Percentiles rank a stretch among this genome's conserved stretches.
Evolutionary conservation across 2,888 invertebrate species (phyloP).

Genomic region (Pollenia angustigena): DNA sequence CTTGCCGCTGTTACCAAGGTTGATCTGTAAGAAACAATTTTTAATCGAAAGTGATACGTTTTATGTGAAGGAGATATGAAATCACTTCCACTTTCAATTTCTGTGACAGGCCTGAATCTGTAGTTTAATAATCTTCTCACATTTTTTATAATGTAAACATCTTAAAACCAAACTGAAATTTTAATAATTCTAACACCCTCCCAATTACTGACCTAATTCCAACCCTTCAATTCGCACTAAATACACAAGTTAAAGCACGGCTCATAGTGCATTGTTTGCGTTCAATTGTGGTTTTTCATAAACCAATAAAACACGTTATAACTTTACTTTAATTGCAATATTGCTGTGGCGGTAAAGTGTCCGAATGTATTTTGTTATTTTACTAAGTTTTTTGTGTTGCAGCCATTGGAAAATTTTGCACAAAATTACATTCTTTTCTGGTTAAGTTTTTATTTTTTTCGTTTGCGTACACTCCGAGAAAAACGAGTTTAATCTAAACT

Average conservation of each 20-base stretch:
- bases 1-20: too few relatives aligned
- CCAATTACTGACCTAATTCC: background rate
- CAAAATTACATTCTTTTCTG: conserved; percentile 43
- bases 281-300: conserved; percentile 19
- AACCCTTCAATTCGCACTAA: background rate
- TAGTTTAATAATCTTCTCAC: too few relatives aligned
- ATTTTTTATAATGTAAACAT: too few relatives aligned
- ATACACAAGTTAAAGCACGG: background rate
- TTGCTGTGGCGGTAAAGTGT: conserved; percentile 20
- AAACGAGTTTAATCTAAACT: conserved; percentile 67
- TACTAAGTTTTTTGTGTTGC: background rate
- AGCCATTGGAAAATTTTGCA: conserved; percentile 22
- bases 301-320: conserved; percentile 38
- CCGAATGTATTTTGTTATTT: conserved; percentile 9
- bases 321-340: conserved; percentile 42
- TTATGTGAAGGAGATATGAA: too few relatives aligned
- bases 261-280: conserved; percentile 12
- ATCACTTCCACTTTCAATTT: too few relatives aligned
- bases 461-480: background rate
- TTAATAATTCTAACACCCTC: too few relatives aligned
- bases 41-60: too few relatives aligned
- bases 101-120: too few relatives aligned
- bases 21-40: too few relatives aligned
- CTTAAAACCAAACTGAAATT: too few relatives aligned
- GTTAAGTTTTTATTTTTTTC: background rate